Base-by-base conservation (phyloP, 2,113 vertebrate species). In the Pedetes capensis region DNA sequence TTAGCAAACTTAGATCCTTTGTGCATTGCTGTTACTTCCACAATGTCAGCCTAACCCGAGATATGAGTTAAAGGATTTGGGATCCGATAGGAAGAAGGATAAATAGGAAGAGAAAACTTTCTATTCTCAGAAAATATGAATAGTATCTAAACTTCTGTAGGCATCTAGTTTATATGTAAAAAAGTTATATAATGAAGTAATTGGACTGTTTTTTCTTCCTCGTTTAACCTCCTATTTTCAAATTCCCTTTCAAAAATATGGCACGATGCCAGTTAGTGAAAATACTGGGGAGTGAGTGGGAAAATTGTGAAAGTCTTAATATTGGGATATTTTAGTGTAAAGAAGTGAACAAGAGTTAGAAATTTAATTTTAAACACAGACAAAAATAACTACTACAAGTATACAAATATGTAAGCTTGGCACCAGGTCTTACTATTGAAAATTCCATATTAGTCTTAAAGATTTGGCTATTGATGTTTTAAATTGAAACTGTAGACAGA, bases 401-500 rank as follows among this genome's bases (percentile, higher is more conserved):
- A 71, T 8, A 69, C 57, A 92, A 89, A 80, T 49, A 64, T 8
- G 13, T 85, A 79, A 75, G 42, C 14, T 86, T 85, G 42, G 49
- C 12, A 17, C 27, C 16, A 37, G 55, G 14, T 80, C 29, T 42
- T 59, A 75, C 57, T 93, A 10, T 93, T 63, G 61, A 84, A 87
- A 90, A 63, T 32, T 91, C 7, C 39, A 1, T 69, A 27, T 94
- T 83, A 92, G 14, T 32, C 32, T 93, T 93, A 71, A 95, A 88
- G 42, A 1, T 78, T 93, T 86, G 59, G 59, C 44, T 93, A 68
- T 53, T 59, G 8, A 3, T 91, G 11, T 91, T 94, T 89, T 85
- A 88, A 91, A 85, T 53, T 14, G 63, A 91, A 94, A 78, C 27
- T 90, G 11, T 72, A 85, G 78, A 71, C 16, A 82, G 83, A 87